Evolutionary conservation across 2,888 invertebrate genomes (phyloP).

Genomic region (Prostheceraeus crozeri): DNA sequence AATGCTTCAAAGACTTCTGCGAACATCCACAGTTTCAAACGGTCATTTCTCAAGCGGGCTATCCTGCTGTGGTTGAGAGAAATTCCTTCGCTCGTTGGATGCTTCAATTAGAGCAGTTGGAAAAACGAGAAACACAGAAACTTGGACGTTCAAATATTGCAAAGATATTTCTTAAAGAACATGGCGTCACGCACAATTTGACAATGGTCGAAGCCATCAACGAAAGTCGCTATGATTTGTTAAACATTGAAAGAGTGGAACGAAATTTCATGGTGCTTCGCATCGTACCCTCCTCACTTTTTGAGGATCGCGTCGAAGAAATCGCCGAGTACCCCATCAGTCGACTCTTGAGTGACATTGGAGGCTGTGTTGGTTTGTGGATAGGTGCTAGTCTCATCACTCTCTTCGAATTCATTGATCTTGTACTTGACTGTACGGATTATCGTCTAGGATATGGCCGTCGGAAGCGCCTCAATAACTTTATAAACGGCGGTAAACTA

Average conservation of each 20-base stretch:
- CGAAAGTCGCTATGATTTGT: constrained; percentile 24
- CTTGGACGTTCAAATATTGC: constrained; percentile 31
- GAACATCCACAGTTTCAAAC: constrained; percentile 28
- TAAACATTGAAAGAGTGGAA: constrained; percentile 36
- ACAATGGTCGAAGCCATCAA: background rate
- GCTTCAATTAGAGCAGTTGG: constrained; percentile 24
- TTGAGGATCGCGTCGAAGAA: constrained; percentile 36
- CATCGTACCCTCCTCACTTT: constrained; percentile 35
- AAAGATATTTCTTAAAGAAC: constrained; percentile 9
- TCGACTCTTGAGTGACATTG: constrained; percentile 38
- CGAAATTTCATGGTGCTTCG: constrained; percentile 37
- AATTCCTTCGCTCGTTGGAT: constrained; percentile 35
- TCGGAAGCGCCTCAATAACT: too few species aligned
- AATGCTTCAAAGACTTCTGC: constrained; percentile 30
- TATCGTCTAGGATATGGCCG: too few species aligned
- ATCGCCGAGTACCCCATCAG: constrained; percentile 37
- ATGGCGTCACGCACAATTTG: background rate
- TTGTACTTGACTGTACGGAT: constrained; percentile 35
- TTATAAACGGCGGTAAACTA: too few species aligned
- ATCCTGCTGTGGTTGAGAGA: constrained; percentile 35
- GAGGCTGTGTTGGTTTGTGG: constrained; percentile 39
- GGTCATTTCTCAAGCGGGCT: constrained; percentile 35
- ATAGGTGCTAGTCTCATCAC: constrained; percentile 38
- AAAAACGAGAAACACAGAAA: constrained; percentile 16
- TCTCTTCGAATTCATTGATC: constrained; percentile 36